These are phyloP conservation scores for Amphipyra tragopoginis DNA, from an alignment of 2,888 invertebrate species.

Conservation along the genomic window DNA sequence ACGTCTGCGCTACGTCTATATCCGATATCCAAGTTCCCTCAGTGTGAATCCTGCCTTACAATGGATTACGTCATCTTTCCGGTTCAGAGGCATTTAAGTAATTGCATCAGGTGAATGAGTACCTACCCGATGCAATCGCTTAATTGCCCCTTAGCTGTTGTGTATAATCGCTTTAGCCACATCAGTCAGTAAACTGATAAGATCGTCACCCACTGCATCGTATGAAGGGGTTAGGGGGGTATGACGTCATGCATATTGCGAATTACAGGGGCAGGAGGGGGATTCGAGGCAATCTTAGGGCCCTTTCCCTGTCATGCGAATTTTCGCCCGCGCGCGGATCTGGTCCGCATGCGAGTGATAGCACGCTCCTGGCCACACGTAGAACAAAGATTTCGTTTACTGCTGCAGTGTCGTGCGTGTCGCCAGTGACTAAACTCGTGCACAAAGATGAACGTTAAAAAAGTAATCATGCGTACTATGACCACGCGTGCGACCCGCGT, in stretches of 20 bases:
- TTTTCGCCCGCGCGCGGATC: no score
- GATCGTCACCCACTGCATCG: neutral
- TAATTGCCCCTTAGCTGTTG: conserved; percentile 37
- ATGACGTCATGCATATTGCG: neutral
- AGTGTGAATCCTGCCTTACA: neutral
- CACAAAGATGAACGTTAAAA: no score
- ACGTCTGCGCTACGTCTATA: neutral
- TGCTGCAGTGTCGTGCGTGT: no score
- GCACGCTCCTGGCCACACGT: no score
- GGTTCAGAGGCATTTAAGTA: conserved; percentile 38
- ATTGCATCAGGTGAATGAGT: conserved; percentile 37
- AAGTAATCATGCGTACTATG: no score
- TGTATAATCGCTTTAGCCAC: conserved; percentile 22
- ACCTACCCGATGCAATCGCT: conserved; percentile 31
- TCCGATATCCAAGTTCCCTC: neutral
- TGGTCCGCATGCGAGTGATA: no score
- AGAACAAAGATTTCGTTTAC: no score
- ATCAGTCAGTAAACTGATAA: conserved; percentile 12
- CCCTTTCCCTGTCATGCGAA: no score
- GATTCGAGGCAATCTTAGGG: no score
- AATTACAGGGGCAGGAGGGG: no score
- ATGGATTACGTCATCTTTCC: conserved; percentile 29
- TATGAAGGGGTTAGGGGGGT: neutral
- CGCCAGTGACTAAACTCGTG: no score
- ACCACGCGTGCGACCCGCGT: no score